phyloP scores from a whole-genome alignment of 1,140 invertebrate species.

The Cherax quadricarinatus region DNA sequence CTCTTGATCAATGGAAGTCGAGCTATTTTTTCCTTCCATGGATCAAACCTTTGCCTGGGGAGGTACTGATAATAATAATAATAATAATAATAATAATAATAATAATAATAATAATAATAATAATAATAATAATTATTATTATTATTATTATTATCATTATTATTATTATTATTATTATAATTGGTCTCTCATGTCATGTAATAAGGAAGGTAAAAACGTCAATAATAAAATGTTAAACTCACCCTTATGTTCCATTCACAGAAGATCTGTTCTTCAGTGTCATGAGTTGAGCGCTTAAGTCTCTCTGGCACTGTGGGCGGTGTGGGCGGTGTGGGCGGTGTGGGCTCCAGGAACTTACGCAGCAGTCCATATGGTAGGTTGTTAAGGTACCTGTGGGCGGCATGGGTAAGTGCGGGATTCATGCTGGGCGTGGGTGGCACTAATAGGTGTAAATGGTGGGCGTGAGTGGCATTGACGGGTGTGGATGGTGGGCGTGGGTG shows the following conservation, averaged over 20 bases:
- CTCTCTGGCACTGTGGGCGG: background rate
- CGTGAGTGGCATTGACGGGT: background rate
- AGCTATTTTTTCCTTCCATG: too few species aligned
- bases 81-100: too few species aligned
- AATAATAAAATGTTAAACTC: background rate
- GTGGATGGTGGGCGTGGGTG: background rate
- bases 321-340: background rate
- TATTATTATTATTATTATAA: too few species aligned
- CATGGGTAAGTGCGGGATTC: background rate
- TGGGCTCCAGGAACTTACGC: slow-evolving; percentile 50
- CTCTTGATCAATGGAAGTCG: too few species aligned
- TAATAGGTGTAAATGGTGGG: background rate
- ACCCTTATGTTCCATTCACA: slow-evolving; percentile 73
- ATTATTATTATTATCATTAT: too few species aligned
- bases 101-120: too few species aligned
- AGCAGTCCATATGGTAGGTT: slow-evolving; percentile 53
- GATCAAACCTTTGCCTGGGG: too few species aligned
- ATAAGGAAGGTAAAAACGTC: too few species aligned
- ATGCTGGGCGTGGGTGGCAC: background rate
- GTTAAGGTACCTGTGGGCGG: slow-evolving; percentile 62
- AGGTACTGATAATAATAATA: too few species aligned
- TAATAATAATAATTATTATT: too few species aligned
- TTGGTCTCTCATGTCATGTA: too few species aligned
- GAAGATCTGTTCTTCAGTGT: slow-evolving; percentile 58
- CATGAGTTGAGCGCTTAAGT: background rate